Evolutionary conservation across 1,140 invertebrate species (phyloP), one percentile per base, ranked within the genome.

Genomic region (Nautilus pompilius): DNA sequence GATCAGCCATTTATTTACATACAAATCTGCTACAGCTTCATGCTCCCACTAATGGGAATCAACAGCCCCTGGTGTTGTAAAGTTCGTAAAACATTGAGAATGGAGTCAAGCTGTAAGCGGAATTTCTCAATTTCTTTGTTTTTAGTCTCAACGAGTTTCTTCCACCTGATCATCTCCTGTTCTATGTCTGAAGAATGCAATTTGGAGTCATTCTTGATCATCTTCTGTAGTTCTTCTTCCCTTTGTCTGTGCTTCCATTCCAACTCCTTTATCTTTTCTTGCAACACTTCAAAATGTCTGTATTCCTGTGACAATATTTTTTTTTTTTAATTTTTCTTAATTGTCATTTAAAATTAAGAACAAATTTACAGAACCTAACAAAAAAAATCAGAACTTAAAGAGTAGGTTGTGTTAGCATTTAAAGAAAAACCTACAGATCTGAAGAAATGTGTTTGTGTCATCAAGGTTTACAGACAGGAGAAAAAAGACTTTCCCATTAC

Each of bases 51-150:
- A n/a, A n/a, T n/a, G n/a, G n/a, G n/a, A n/a, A n/a, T n/a, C n/a
- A n/a, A n/a, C n/a, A 70, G 62, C 8, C 78, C 79, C 36, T 82
- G 80, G 68, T 73, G 71, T 49, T 80, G 78, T 68, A 80, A 68
- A n/a, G 75, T 68, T 59, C 73, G 63, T 51, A 82, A 63, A 17
- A 81, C 74, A 53, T 77, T 75, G n/a, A 82, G 66, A 26, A 82
- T 81, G 3, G 77, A 75, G 67, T 82, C 80, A 33, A 82, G 66
- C 63, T 82, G 79, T 29, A 69, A 65, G 8, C 78, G 73, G 61
- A 81, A 82, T 64, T 65, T 73, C 58, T 76, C 72, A 41, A 80
- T 78, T 62, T 82, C 79, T 29, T 72, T 62, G 41, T 81, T 81
- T 68, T 82, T 82, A 6, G 57, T 51, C 34, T 81, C 77, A 5